Conservation (phyloP, 2,113 vertebrate genomes). For the Hiodon tergisus region DNA sequence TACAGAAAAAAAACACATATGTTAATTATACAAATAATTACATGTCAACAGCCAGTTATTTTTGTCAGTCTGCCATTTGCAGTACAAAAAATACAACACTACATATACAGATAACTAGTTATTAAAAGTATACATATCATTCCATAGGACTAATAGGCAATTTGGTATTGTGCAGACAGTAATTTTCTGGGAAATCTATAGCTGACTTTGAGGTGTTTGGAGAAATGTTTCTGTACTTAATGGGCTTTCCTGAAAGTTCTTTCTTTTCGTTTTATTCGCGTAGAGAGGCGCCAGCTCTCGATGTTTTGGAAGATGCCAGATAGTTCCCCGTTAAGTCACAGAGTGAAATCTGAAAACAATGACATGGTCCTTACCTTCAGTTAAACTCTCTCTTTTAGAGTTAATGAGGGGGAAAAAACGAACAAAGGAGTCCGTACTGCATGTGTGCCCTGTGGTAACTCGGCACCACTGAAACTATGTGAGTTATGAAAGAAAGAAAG, state of each 20-base stretch:
- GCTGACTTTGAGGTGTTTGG: conserved; percentile 37
- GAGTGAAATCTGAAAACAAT: conserved; percentile 74
- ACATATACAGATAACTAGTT: too few species aligned
- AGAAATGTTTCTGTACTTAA: not conserved
- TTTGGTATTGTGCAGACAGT: too few species aligned
- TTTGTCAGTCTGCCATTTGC: too few species aligned
- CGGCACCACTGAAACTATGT: conserved; percentile 69
- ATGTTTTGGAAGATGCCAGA: conserved; percentile 64
- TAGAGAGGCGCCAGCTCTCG: conserved; percentile 56
- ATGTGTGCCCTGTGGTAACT: conserved; percentile 66
- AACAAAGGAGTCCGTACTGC: conserved; percentile 66
- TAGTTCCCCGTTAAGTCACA: conserved; percentile 69
- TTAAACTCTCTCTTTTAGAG: conserved; percentile 66
- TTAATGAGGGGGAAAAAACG: conserved; percentile 79
- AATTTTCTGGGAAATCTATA: too few species aligned
- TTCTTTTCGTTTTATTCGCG: conserved; percentile 59
- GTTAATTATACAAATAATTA: too few species aligned
- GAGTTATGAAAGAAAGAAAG: conserved; percentile 45
- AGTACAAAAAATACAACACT: too few species aligned
- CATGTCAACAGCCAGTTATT: too few species aligned
- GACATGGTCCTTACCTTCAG: conserved; percentile 73
- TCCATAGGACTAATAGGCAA: too few species aligned
- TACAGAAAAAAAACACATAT: too few species aligned
- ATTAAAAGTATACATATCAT: too few species aligned
- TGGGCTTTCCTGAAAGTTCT: conserved; percentile 52